phyloP scores from a whole-genome alignment of 2,113 vertebrate species.

The Gymnobelideus leadbeateri region DNA sequence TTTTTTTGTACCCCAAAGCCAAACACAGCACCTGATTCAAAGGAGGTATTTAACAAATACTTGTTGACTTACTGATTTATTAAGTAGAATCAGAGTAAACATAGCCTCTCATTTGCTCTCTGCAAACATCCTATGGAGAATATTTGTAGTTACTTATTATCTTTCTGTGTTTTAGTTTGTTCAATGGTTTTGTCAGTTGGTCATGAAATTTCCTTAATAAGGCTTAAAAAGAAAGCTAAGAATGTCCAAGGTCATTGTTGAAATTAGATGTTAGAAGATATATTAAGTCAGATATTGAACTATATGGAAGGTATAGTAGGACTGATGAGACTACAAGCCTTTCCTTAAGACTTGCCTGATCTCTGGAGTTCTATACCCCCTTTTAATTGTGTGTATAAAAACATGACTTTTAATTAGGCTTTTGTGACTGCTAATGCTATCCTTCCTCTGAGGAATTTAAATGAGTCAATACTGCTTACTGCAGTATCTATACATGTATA shows the following conservation, averaged over 20 bases:
- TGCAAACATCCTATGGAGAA: slow-evolving; percentile 31
- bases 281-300: background rate
- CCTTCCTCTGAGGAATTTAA: background rate
- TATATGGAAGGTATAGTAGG: background rate
- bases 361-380: background rate
- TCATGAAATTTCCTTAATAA: background rate
- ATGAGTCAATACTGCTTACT: background rate
- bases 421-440: background rate
- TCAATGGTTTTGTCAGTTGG: background rate
- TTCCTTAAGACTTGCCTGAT: background rate
- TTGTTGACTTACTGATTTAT: background rate
- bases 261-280: background rate
- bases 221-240: background rate
- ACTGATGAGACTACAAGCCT: background rate
- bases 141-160: background rate
- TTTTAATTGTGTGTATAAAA: background rate
- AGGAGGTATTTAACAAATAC: background rate
- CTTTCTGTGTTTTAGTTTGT: background rate
- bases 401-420: background rate
- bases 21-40: background rate
- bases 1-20: background rate
- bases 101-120: background rate
- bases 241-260: background rate
- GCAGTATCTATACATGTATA: background rate
- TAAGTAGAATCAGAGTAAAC: background rate